Percentiles rank a stretch among this genome's conserved stretches.
These are phyloP conservation scores for Sphyrna mokarran DNA, from an alignment of 2,113 vertebrate genomes.

Conservation along the genomic window DNA sequence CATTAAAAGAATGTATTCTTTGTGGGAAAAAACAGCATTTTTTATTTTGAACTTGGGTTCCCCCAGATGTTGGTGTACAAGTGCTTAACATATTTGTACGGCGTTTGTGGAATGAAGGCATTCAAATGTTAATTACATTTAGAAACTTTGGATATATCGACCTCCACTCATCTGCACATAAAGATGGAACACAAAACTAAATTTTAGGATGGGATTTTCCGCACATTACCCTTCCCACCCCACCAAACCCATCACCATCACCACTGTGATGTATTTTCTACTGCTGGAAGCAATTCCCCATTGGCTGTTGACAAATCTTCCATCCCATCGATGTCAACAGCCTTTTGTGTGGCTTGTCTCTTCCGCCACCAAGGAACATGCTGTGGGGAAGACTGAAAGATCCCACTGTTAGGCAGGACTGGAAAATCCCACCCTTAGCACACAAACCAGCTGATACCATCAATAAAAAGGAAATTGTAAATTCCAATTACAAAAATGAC, in stretches of 20 bases:
- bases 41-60: neutral
- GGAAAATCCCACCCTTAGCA: too few species aligned
- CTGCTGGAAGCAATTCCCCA: too few species aligned
- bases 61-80: neutral
- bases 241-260: too few species aligned
- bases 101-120: neutral
- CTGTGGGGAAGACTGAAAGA: too few species aligned
- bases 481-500: neutral
- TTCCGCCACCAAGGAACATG: too few species aligned
- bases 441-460: neutral
- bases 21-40: too few species aligned
- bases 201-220: neutral
- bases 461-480: neutral
- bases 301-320: too few species aligned
- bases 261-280: too few species aligned
- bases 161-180: neutral
- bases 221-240: too few species aligned
- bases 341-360: too few species aligned
- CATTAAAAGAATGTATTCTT: neutral
- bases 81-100: neutral
- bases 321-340: too few species aligned
- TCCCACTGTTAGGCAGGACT: too few species aligned
- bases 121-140: neutral
- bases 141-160: neutral
- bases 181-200: neutral